Percentiles rank a stretch among this genome's conserved stretches.
These are phyloP conservation scores for Panurus biarmicus DNA, from an alignment of 2,113 vertebrate genomes.

Conservation along the genomic window DNA sequence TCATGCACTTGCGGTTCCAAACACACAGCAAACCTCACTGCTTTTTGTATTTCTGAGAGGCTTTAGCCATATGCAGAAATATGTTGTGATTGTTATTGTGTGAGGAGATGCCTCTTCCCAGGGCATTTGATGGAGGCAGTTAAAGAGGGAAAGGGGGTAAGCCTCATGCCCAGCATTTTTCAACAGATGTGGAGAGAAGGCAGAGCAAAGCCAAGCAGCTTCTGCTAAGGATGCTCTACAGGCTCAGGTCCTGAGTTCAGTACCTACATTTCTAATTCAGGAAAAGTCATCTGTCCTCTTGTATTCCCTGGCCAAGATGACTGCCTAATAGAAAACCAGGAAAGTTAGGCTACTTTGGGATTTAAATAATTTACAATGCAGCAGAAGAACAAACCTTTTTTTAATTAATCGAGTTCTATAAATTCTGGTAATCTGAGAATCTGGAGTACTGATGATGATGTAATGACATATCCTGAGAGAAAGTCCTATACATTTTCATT, in stretches of 20 bases:
- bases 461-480: background rate
- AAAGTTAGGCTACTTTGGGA: background rate
- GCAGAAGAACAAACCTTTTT: background rate
- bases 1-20: background rate
- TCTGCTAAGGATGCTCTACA: background rate
- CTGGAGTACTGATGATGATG: background rate
- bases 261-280: background rate
- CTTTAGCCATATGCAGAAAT: background rate
- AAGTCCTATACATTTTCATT: background rate
- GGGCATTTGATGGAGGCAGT: background rate
- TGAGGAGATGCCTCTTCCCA: background rate
- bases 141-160: background rate
- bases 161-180: background rate
- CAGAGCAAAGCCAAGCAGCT: background rate
- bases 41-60: background rate
- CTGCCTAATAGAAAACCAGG: background rate
- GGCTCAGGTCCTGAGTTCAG: background rate
- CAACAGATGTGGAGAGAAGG: background rate
- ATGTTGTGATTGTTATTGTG: background rate
- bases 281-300: background rate
- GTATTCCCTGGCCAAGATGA: background rate
- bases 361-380: slow-evolving; percentile 20
- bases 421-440: slow-evolving; percentile 9
- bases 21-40: background rate
- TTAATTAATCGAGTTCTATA: background rate